Evolutionary conservation across 2,797 vertebrate species (phyloP), one percentile per base, ranked within the genome.

Genomic region (Champsocephalus esox): DNA sequence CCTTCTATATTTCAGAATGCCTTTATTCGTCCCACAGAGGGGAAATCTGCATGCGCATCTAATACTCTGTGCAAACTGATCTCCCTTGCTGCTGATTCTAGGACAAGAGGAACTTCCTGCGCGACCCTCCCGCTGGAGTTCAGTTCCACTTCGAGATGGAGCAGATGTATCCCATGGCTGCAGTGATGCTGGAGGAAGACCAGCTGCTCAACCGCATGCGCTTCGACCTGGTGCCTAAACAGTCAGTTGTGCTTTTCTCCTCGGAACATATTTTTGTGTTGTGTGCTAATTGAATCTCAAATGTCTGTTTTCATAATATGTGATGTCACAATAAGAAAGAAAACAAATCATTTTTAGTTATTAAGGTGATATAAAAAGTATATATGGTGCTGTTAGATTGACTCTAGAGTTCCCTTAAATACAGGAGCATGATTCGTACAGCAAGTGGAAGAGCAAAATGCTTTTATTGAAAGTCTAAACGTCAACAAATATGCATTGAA

Each of bases 121-220:
- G 98, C 2, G 98, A 99, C 80, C 98, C 98, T 28, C 98, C 98
- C 0, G 97, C 96, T 0, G 98, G 98, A 0, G 98, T 99, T 55
- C 98, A 99, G 88, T 99, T 98, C 94, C 95, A 96, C 88, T 99
- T 99, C 58, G 96, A 98, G 82, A 97, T 98, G 88, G 97, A 98
- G 70, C 97, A 97, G 80, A 99, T 99, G 96, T 98, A 96, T 87
- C 96, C 98, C 0, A 92, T 98, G 24, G 98, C 98, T 66, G 70
- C 97, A 73, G 96, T 98, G 87, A 99, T 99, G 98, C 92, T 99
- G 64, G 97, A 98, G 75, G 98, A 99, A 84, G 98, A 99, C 28
- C 94, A 99, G 50, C 95, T 99, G n/a, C 96, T 99, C 41, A 99
- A 97, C 80, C 95, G 96, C 90, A 99, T 99, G 98, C 96, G 98